Conservation (phyloP, 2,797 vertebrate species). For the Chaunax sp. region DNA sequence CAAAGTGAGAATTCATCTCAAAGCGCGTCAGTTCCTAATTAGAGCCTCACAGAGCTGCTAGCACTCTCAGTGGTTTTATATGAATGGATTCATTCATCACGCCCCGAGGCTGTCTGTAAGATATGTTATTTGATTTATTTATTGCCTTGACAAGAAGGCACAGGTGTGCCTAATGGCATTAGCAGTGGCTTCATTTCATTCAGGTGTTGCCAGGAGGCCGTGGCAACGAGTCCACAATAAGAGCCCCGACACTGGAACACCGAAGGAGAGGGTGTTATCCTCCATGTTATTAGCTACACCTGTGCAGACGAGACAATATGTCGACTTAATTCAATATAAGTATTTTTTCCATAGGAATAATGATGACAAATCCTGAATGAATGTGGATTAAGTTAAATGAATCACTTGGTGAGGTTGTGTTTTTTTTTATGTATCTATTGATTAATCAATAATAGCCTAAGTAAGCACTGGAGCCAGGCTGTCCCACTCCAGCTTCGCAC, state of each 20-base stretch:
- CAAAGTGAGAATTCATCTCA: no score
- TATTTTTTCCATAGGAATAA: no score
- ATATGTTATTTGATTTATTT: no score
- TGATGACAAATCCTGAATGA: slow-evolving; percentile 17
- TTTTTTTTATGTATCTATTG: slow-evolving; percentile 61
- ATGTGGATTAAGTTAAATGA: slow-evolving; percentile 35
- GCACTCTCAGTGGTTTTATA: no score
- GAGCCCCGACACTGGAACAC: slow-evolving; percentile 5
- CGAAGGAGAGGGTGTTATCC: neutral
- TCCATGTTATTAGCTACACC: slow-evolving; percentile 21
- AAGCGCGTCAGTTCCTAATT: no score
- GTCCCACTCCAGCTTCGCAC: slow-evolving; percentile 32
- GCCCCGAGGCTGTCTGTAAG: no score
- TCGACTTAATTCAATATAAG: slow-evolving; percentile 17
- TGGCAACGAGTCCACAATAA: neutral
- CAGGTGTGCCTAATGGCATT: no score
- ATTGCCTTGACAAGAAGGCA: no score
- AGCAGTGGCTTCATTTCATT: neutral
- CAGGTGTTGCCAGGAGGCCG: neutral
- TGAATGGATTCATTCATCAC: no score
- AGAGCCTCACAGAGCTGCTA: no score
- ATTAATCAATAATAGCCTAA: slow-evolving; percentile 57
- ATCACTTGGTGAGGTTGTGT: slow-evolving; percentile 50
- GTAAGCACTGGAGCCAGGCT: slow-evolving; percentile 38
- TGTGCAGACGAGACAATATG: slow-evolving; percentile 14